phyloP scores from a whole-genome alignment of 92 coral and sea anemone genomes.

The Actinernus sp. region DNA sequence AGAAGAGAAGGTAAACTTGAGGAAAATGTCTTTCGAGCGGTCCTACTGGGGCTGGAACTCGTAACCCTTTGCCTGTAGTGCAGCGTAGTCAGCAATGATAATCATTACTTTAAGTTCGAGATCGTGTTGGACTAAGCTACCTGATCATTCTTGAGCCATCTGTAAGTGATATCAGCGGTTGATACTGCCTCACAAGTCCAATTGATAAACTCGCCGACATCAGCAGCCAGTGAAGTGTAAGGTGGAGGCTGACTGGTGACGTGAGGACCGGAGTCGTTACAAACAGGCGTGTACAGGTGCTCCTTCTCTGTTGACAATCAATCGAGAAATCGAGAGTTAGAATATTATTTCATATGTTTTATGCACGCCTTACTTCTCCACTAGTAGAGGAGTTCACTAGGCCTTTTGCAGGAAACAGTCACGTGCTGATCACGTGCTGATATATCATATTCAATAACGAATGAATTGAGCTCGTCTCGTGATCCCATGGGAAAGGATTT shows the following conservation, averaged over 20 bases:
- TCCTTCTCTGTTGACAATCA: slow-evolving; percentile 8
- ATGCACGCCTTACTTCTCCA: background rate
- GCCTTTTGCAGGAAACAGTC: background rate
- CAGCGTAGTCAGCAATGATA: too few relatives aligned
- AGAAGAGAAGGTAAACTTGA: too few relatives aligned
- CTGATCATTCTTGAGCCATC: slow-evolving; percentile 56
- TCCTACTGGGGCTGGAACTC: too few relatives aligned
- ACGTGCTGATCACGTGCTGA: too few relatives aligned
- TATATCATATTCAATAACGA: too few relatives aligned
- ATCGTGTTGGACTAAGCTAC: slow-evolving; percentile 10
- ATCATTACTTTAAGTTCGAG: background rate
- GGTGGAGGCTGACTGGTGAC: slow-evolving; percentile 52
- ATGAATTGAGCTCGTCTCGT: too few relatives aligned
- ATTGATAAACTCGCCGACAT: slow-evolving; percentile 22
- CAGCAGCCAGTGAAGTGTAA: slow-evolving; percentile 31
- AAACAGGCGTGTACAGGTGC: background rate
- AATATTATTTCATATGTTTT: background rate
- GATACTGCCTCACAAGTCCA: slow-evolving; percentile 58
- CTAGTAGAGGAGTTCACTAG: background rate
- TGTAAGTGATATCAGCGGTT: slow-evolving; percentile 9
- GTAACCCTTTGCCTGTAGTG: too few relatives aligned
- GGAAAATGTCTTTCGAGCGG: too few relatives aligned
- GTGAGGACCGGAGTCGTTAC: slow-evolving; percentile 37
- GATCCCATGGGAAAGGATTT: too few relatives aligned
- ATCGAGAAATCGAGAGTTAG: background rate